Conservation (phyloP, 2,797 vertebrate species). For the Chanos chanos region DNA sequence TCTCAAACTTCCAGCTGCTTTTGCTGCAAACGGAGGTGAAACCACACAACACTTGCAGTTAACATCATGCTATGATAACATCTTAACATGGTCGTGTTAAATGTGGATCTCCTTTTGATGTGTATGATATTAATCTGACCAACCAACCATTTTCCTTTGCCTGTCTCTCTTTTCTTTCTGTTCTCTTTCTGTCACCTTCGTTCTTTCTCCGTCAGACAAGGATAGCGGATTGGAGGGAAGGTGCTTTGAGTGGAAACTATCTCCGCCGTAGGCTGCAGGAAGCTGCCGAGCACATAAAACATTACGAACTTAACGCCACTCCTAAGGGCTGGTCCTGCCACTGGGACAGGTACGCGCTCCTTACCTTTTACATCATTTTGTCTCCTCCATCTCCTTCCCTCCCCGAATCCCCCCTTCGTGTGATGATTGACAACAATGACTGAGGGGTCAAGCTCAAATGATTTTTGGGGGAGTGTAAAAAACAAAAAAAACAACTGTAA, state of each 20-base stretch:
- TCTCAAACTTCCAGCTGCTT: constrained; percentile 98
- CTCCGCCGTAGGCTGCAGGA: constrained; percentile 98
- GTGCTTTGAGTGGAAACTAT: constrained; percentile 95
- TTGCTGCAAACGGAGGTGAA: constrained; percentile 97
- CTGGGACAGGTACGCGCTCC: constrained; percentile 99
- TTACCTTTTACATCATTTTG: constrained; percentile 80
- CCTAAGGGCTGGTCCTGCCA: constrained; percentile 99
- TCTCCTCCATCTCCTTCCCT: constrained; percentile 44
- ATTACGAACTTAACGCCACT: constrained; percentile 99
- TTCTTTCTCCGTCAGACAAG: constrained; percentile 75
- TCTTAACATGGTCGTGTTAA: neutral
- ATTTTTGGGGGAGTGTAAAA: constrained; percentile 51
- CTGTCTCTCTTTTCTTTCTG: neutral
- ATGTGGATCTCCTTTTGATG: neutral
- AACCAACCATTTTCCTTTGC: neutral
- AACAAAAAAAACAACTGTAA: constrained; percentile 49
- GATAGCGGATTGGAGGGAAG: constrained; percentile 98
- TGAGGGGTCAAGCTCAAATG: constrained; percentile 54
- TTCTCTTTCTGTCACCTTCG: neutral
- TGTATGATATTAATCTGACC: neutral
- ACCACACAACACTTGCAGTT: neutral
- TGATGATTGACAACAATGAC: constrained; percentile 73
- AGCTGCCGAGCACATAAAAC: constrained; percentile 99
- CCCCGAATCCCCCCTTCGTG: constrained; percentile 60
- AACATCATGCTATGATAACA: neutral